Evolutionary conservation across 2,113 vertebrate genomes (phyloP).

Genomic region (Hypomesus transpacificus): DNA sequence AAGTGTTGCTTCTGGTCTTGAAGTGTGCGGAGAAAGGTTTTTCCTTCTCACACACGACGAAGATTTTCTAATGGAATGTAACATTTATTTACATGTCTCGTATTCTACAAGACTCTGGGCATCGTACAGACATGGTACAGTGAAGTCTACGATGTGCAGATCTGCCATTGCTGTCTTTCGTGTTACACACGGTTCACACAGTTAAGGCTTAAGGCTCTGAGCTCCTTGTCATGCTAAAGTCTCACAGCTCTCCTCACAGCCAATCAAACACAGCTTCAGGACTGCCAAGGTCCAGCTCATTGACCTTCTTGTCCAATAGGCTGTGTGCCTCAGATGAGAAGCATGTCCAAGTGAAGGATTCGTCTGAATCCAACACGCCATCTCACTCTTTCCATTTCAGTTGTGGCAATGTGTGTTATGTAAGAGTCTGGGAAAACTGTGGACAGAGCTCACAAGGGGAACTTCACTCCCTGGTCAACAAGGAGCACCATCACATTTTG

Average conservation of each 20-base stretch:
- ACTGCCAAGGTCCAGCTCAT: conserved; percentile 25
- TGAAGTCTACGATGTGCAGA: background rate
- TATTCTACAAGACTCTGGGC: too few relatives aligned
- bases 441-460: background rate
- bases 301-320: conserved; percentile 19
- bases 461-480: conserved; percentile 8
- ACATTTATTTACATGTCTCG: too few relatives aligned
- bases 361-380: conserved; percentile 2
- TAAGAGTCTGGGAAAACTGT: background rate
- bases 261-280: background rate
- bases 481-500: background rate
- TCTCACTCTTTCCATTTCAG: conserved; percentile 17
- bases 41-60: background rate
- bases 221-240: conserved; percentile 31
- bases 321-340: conserved; percentile 19
- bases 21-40: conserved; percentile 16
- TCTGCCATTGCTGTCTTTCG: conserved; percentile 19
- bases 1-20: conserved; percentile 24
- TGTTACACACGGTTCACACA: conserved; percentile 37
- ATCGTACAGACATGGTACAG: too few relatives aligned
- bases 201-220: conserved; percentile 22
- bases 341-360: conserved; percentile 9
- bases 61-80: too few relatives aligned
- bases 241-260: background rate
- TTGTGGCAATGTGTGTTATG: conserved; percentile 16